Evolutionary conservation across 2,888 invertebrate genomes (phyloP).

Genomic region (Caenorhabditis sp.): DNA sequence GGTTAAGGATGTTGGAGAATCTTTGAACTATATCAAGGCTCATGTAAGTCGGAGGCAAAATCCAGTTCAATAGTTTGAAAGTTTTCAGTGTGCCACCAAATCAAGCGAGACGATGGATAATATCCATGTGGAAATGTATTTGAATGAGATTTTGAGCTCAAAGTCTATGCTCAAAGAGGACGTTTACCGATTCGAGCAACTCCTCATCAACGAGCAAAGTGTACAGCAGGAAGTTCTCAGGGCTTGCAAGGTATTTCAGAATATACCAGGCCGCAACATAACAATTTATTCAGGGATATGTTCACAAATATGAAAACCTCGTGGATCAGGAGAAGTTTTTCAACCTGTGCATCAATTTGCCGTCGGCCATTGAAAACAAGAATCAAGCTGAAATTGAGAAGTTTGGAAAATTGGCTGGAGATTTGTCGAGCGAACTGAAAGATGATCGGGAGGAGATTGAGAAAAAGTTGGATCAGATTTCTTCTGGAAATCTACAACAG

Average conservation of each 20-base stretch:
- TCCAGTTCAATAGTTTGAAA: too few relatives aligned
- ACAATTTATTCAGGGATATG: background rate
- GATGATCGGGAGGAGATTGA: too few relatives aligned
- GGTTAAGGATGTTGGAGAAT: too few relatives aligned
- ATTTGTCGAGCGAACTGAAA: background rate
- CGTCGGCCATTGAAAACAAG: background rate
- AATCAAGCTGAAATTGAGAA: background rate
- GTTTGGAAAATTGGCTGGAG: background rate
- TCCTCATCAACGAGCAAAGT: background rate
- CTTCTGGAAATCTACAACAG: too few relatives aligned
- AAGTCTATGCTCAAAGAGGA: background rate
- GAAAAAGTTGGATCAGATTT: too few relatives aligned
- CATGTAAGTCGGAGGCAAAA: too few relatives aligned
- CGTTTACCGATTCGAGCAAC: background rate
- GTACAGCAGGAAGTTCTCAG: background rate
- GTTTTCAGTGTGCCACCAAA: too few relatives aligned
- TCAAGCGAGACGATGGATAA: background rate
- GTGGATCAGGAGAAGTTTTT: background rate
- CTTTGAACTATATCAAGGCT: too few relatives aligned
- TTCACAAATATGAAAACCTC: background rate
- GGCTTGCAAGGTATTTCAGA: background rate
- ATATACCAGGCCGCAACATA: too few relatives aligned
- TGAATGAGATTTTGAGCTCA: background rate
- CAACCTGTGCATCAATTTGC: background rate
- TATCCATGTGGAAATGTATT: background rate